Conservation (phyloP, 2,888 invertebrate species). For the Actias luna region DNA sequence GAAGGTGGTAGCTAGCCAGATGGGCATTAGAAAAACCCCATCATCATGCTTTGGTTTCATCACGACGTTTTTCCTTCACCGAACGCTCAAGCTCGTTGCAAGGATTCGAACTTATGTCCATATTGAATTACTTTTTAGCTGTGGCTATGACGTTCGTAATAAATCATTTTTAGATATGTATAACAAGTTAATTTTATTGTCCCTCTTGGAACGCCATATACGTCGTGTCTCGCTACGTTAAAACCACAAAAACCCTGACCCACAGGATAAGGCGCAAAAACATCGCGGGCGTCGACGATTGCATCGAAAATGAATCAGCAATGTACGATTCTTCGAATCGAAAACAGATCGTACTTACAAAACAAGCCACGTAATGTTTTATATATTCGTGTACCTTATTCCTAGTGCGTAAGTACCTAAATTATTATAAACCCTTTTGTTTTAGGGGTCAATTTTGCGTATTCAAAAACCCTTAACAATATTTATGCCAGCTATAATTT, state of each 20-base stretch:
- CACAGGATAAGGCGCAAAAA: conserved; percentile 15
- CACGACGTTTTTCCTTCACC: no score
- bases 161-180: neutral
- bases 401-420: neutral
- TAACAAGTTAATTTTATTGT: neutral
- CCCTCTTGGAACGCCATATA: neutral
- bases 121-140: no score
- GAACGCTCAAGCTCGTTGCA: no score
- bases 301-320: conserved; percentile 14
- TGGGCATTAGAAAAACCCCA: no score
- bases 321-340: conserved; percentile 12
- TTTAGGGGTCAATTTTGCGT: neutral
- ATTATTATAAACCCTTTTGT: neutral
- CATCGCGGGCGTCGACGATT: conserved; percentile 2
- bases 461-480: neutral
- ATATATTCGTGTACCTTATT: conserved; percentile 8
- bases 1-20: no score
- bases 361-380: neutral
- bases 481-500: no score
- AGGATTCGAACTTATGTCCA: no score
- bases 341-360: conserved; percentile 8
- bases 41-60: no score
- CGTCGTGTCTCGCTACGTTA: neutral
- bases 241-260: neutral
- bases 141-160: neutral